Base-by-base conservation (phyloP, 1,140 invertebrate species). In the Zaprionus capensis region DNA sequence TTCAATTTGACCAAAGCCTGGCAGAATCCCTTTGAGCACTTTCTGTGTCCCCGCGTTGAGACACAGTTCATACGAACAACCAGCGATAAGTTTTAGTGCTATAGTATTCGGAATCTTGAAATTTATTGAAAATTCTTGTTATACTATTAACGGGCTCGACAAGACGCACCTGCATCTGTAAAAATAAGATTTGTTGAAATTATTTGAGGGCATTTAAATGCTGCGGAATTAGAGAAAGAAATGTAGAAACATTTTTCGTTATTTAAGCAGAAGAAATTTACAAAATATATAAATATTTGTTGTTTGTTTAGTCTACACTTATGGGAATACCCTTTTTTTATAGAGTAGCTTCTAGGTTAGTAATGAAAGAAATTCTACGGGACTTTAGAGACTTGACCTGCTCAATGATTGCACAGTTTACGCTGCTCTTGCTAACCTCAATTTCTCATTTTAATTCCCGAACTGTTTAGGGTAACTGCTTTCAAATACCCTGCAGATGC, bases 11-110 rank as follows among this genome's bases (percentile, higher is more conserved):
- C 17, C 1, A 26, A 57, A 26, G 36, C 71, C 15, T 77, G 71
- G 76, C 65, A 49, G 12, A 5, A 56, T 4, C 76, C 76, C 2
- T 69, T 66, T 14, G 41, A 75, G 15, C 17, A 70, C 31, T 62
- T 75, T 11, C 28, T 56, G 11, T 78, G 72, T 15, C 76, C 76
- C 56, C 38, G 26, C n/a, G 26, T 11, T 38, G n/a, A 62, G 2
- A 34, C 15, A 15, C 34, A 28, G 5, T 73, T 55, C n/a, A 17
- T 73, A 12, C 34, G 71, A 68, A 62, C 65, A 2, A 14, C 11
- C 11, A 49, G 65, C 2, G 71, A 73, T 36, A 20, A 7, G 4
- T 56, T 61, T 20, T 61, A 49, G 15, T 46, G 11, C 0, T 9
- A 9, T 0, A 31, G 28, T 31, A 31, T 7, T 9, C 7, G 28